Evolutionary conservation across 2,888 invertebrate genomes (phyloP), one percentile per base, ranked within the genome.

Genomic region (Tetramorium bicarinatum): DNA sequence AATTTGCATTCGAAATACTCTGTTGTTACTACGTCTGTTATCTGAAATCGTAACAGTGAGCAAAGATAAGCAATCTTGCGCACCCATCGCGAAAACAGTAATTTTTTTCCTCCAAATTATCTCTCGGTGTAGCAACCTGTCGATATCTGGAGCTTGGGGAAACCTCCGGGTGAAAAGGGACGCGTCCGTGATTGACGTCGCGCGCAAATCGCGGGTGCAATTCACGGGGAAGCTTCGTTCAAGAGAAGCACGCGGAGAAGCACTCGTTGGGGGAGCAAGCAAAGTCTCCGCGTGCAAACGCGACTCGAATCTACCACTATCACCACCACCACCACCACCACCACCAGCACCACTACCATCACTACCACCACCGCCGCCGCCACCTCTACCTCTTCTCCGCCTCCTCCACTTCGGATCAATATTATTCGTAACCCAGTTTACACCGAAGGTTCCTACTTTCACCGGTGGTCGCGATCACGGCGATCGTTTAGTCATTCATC

Each of bases 401-500:
- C 61, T n/a, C 41, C 34, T 64, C 44, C 44, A 47, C 66, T 25
- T 64, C 15, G 52, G 64, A 79, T 83, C 87, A 72, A 62, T 71
- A 75, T 56, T 82, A 81, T 87, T 88, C 75, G 88, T 84, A 84
- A 88, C 83, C 87, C 82, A 86, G 86, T 88, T 88, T 84, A 79
- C 38, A 66, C 79, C 69, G 85, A 88, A 87, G 88, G 87, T 77
- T 87, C 85, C 84, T 84, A 87, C 88, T 88, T 88, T 88, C 88
- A 87, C 88, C 87, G 82, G 62, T 29, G 72, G 15, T 47, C 38
- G 77, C 62, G 75, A 62, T 25, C 25, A 83, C 88, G 66, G 71
- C 77, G 79, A 81, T 38, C 80, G 77, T 69, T 85, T 77, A 67
- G 79, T 85, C 88, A 88, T 88, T 88, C 88, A 88, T 88, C 88